These are phyloP conservation scores for Lamellibrachia columna DNA, from an alignment of 2,888 invertebrate genomes.

Conservation along the genomic window DNA sequence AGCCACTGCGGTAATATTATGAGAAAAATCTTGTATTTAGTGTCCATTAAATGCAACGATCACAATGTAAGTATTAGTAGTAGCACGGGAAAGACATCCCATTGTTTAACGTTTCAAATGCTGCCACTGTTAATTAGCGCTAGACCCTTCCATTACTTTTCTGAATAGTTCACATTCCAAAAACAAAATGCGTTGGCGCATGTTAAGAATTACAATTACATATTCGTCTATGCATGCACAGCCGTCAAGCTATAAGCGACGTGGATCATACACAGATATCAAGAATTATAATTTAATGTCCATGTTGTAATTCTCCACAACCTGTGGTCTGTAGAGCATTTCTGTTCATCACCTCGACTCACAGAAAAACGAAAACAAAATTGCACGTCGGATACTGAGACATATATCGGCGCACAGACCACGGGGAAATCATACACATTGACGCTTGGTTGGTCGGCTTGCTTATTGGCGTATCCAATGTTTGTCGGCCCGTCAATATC, in stretches of 20 bases:
- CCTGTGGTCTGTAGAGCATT: not conserved
- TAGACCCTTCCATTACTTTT: not conserved
- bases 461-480: not conserved
- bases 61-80: too few species aligned
- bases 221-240: not conserved
- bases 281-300: not conserved
- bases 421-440: not conserved
- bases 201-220: too few species aligned
- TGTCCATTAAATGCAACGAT: too few species aligned
- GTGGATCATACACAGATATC: not conserved
- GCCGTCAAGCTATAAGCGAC: too few species aligned
- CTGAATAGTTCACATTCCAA: not conserved
- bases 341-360: not conserved
- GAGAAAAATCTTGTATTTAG: too few species aligned
- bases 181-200: too few species aligned
- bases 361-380: not conserved
- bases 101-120: not conserved
- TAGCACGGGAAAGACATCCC: too few species aligned
- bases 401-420: not conserved
- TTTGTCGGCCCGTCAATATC: not conserved
- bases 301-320: not conserved
- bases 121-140: not conserved
- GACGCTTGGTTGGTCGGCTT: not conserved
- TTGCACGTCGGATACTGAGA: not conserved
- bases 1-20: too few species aligned